Conservation (phyloP, 2,888 invertebrate species). For the Oscheius onirici region DNA sequence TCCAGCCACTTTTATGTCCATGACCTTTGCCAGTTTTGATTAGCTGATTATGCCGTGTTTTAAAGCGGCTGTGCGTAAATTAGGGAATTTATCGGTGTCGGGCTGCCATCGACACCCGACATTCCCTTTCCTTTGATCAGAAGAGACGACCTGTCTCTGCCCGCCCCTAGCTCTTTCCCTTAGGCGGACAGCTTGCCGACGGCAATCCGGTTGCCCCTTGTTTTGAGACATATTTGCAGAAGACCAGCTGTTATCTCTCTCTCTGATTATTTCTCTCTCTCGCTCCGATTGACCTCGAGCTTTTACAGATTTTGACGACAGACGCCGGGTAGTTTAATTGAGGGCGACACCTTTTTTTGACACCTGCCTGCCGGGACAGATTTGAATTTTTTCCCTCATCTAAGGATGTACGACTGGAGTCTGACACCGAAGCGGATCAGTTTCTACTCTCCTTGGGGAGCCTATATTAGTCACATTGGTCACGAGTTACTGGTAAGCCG, state of each 20-base stretch:
- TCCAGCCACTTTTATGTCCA: too few species aligned
- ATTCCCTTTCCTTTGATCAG: background rate
- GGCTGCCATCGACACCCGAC: conserved; percentile 19
- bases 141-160: background rate
- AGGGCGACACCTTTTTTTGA: conserved; percentile 7
- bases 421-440: conserved; percentile 52
- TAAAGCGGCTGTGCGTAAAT: too few species aligned
- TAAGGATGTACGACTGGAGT: conserved; percentile 50
- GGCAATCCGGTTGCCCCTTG: too few species aligned
- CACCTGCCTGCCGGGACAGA: conserved; percentile 18
- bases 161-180: conserved; percentile 4
- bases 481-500: conserved; percentile 28
- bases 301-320: conserved; percentile 16
- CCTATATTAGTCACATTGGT: conserved; percentile 67
- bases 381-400: background rate
- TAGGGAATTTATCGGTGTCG: conserved; percentile 18
- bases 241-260: background rate
- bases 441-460: conserved; percentile 69
- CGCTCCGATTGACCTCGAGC: conserved; percentile 2
- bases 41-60: too few species aligned
- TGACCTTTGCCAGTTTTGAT: too few species aligned
- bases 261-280: background rate
- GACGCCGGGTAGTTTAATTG: conserved; percentile 1
- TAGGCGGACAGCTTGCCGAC: too few species aligned
- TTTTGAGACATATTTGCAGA: too few species aligned